Percentiles rank a stretch among this genome's conserved stretches.
Evolutionary conservation across 1,140 invertebrate species (phyloP).

Genomic region (Heliconius hewitsoni): DNA sequence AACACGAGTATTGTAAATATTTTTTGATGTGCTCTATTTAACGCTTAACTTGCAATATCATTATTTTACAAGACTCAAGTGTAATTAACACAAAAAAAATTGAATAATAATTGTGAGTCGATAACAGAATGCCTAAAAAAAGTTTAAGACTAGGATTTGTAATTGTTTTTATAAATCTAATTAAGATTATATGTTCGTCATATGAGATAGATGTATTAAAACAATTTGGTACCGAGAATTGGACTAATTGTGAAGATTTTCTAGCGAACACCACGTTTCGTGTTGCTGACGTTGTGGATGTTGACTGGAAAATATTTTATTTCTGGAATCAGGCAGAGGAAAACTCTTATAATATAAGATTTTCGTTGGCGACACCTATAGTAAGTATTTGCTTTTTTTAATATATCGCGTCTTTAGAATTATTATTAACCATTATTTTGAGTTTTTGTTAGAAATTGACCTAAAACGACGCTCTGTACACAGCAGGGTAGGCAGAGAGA

Average conservation of each 20-base stretch:
- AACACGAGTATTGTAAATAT: background rate
- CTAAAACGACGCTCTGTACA: too few species aligned
- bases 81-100: background rate
- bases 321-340: conserved; percentile 49
- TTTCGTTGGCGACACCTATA: conserved; percentile 41
- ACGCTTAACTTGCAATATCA: background rate
- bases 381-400: conserved; percentile 40
- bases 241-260: conserved; percentile 58
- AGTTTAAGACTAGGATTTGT: background rate
- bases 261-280: conserved; percentile 49
- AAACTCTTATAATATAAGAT: conserved; percentile 47
- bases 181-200: background rate
- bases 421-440: too few species aligned
- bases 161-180: background rate
- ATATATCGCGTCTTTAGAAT: too few species aligned
- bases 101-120: background rate
- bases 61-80: background rate
- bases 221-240: conserved; percentile 40
- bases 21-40: background rate
- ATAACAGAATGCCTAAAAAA: background rate
- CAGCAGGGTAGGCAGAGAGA: too few species aligned
- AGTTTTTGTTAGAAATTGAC: too few species aligned
- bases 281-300: conserved; percentile 40
- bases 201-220: background rate
- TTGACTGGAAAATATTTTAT: conserved; percentile 65